Evolutionary conservation across 2,113 vertebrate species (phyloP), one percentile per base, ranked within the genome.

Genomic region (Pterocles gutturalis): DNA sequence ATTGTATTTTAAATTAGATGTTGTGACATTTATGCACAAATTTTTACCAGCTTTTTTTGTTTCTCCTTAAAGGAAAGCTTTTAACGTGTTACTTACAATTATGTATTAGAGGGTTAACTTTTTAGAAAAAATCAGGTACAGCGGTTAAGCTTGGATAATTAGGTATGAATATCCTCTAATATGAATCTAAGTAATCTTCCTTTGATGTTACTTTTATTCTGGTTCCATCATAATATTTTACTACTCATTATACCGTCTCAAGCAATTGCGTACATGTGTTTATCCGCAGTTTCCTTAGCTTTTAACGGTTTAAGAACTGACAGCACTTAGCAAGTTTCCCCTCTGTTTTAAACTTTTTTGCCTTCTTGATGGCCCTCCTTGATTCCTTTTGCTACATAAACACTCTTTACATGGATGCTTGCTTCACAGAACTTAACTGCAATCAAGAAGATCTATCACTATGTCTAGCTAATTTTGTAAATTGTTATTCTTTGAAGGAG

Each of bases 331-430:
- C 21, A 25, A 64, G 21, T 64, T 75, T 41, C 6, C 48, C 17
- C 17, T 38, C 31, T 38, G 26, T 66, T 83, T 41, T 48, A 82
- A 77, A 19, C 7, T 41, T 61, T 72, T 72, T 36, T 60, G 20
- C 51, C 12, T n/a, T 49, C 28, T 45, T 17, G 31, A 14, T 91
- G 41, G 4, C 12, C 16, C 17, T 48, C 5, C 45, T 58, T 31
- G 48, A 2, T 65, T 70, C 61, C 33, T 83, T 73, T 48, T 64
- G 36, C 61, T 83, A 2, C 0, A 1, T 79, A 17, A 24, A 6
- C 4, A 2, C 7, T 46, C 16, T 62, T n/a, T 29, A 64, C 1
- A 0, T 26, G 45, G 58, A 34, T 1, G 2, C n/a, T 53, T 20
- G 25, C 57, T 90, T 65, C n/a, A 21, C 17, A 16, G 46, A 66